Percentiles rank a stretch among this genome's conserved stretches.
Conservation (phyloP, 2,113 vertebrate species). For the Amblyornis subalaris region DNA sequence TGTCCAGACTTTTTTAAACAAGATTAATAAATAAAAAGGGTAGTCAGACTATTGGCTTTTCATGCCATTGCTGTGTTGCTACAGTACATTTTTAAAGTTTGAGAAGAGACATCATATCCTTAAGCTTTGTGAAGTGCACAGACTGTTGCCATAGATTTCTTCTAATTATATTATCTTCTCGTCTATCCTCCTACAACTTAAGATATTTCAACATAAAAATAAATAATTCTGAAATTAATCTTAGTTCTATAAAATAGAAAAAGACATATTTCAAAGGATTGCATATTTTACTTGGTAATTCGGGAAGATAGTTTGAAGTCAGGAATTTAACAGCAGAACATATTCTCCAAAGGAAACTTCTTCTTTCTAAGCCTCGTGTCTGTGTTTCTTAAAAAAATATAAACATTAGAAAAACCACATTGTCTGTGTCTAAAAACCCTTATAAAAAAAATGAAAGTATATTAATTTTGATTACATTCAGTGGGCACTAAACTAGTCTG, state of each 20-base stretch:
- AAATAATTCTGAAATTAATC: background rate
- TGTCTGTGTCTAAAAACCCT: background rate
- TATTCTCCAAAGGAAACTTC: background rate
- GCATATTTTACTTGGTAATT: background rate
- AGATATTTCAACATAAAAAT: background rate
- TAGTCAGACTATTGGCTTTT: background rate
- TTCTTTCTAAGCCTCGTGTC: background rate
- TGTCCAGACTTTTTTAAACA: background rate
- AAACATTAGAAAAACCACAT: background rate
- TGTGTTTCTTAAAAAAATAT: background rate
- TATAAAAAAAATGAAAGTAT: background rate
- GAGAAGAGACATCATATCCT: background rate
- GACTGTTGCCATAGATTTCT: background rate
- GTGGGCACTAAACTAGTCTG: background rate
- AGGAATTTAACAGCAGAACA: background rate
- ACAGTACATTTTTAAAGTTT: background rate
- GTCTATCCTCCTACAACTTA: background rate
- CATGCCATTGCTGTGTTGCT: background rate
- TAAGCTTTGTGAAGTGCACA: background rate
- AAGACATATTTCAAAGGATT: background rate
- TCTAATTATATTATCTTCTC: background rate
- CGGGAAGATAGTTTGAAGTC: background rate
- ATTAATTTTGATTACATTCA: background rate
- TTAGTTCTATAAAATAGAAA: background rate
- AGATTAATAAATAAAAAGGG: background rate